These are phyloP conservation scores for Lepisosteus osseus DNA, from an alignment of 2,113 vertebrate species.

Conservation along the genomic window DNA sequence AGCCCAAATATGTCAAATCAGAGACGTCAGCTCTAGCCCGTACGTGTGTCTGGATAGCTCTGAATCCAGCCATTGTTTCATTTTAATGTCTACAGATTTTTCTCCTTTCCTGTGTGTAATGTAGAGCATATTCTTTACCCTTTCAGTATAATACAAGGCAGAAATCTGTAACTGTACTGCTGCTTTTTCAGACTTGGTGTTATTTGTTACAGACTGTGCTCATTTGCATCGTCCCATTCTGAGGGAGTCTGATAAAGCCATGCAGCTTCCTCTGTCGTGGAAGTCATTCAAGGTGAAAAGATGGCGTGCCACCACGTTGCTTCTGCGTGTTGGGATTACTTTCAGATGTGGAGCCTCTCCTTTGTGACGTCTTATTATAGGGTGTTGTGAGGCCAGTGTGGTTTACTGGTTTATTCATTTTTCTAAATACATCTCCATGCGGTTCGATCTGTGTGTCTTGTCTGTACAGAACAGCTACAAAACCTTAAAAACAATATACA, in stretches of 20 bases:
- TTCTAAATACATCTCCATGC: slow-evolving; percentile 23
- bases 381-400: not conserved
- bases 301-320: slow-evolving; percentile 10
- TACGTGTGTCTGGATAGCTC: no score
- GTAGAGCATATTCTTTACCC: no score
- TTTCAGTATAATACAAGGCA: no score
- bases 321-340: not conserved
- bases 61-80: no score
- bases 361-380: not conserved
- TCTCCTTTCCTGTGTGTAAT: no score
- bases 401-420: not conserved
- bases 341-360: slow-evolving; percentile 10
- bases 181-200: not conserved
- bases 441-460: slow-evolving; percentile 4
- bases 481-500: not conserved
- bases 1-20: no score
- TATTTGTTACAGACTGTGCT: slow-evolving; percentile 10
- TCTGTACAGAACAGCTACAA: slow-evolving; percentile 4
- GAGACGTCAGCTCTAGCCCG: no score
- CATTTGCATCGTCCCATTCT: slow-evolving; percentile 28
- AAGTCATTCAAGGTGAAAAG: slow-evolving; percentile 33
- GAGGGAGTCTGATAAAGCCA: slow-evolving; percentile 15
- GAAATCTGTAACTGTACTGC: no score
- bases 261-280: slow-evolving; percentile 17
- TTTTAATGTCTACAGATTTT: no score